Evolutionary conservation across 2,888 invertebrate species (phyloP).

Genomic region (Polia nebulosa): DNA sequence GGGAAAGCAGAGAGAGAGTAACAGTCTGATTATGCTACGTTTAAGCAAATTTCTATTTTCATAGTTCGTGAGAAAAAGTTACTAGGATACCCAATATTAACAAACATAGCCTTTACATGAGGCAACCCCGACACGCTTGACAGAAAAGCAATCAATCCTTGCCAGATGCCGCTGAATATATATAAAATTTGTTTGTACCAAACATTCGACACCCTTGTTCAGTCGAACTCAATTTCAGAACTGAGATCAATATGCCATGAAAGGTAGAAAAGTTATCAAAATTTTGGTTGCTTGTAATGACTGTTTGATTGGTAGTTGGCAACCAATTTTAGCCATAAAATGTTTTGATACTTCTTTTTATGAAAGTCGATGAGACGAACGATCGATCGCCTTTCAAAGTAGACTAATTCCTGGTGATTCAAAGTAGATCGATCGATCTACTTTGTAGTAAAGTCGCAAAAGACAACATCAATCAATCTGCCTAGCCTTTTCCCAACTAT

Average conservation of each 20-base stretch:
- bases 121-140: background rate
- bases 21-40: too few species aligned
- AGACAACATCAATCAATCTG: too few species aligned
- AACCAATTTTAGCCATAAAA: background rate
- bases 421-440: background rate
- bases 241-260: background rate
- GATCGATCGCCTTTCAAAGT: too few species aligned
- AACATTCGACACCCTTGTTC: background rate
- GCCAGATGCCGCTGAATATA: conserved; percentile 6
- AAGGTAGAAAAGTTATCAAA: background rate
- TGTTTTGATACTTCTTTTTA: too few species aligned
- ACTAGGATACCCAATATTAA: background rate
- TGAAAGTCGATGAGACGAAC: too few species aligned
- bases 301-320: background rate
- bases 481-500: too few species aligned
- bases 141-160: conserved; percentile 10
- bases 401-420: too few species aligned
- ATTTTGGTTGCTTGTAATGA: background rate
- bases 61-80: too few species aligned
- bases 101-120: background rate
- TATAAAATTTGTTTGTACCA: conserved; percentile 7
- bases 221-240: conserved; percentile 12
- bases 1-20: too few species aligned
- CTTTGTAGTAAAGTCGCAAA: too few species aligned
- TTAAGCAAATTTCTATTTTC: too few species aligned